phyloP scores from a whole-genome alignment of 2,113 vertebrate species.

The Chauna torquata region DNA sequence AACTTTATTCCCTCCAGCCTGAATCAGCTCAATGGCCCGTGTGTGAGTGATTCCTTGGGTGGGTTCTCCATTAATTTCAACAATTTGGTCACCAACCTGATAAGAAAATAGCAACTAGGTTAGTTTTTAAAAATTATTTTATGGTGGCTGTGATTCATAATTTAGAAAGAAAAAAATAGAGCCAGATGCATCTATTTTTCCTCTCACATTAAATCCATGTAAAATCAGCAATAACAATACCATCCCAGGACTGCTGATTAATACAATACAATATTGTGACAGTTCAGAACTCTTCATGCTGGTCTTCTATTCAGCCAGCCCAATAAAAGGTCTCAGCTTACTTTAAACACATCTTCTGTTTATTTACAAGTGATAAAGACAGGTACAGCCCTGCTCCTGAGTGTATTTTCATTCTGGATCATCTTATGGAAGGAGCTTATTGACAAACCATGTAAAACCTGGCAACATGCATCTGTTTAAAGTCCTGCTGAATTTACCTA shows the following conservation, averaged over 20 bases:
- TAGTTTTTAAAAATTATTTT: too few species aligned
- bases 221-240: background rate
- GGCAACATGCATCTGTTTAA: background rate
- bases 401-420: background rate
- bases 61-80: slow-evolving; percentile 97
- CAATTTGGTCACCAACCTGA: slow-evolving; percentile 98
- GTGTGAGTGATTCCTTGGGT: slow-evolving; percentile 98
- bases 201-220: background rate
- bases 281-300: background rate
- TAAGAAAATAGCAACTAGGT: background rate
- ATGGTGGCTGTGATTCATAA: too few species aligned
- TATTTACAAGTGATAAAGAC: background rate
- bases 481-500: too few species aligned
- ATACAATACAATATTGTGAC: accelerated
- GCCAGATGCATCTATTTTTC: background rate
- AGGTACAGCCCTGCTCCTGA: background rate
- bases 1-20: slow-evolving; percentile 94
- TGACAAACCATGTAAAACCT: background rate
- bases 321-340: background rate
- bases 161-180: background rate
- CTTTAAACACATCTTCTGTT: background rate
- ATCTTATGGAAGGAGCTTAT: accelerated
- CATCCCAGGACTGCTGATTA: accelerated
- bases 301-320: background rate
- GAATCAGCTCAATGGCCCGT: slow-evolving; percentile 96